phyloP scores from a whole-genome alignment of 2,113 vertebrate species.

The Aythya baeri region DNA sequence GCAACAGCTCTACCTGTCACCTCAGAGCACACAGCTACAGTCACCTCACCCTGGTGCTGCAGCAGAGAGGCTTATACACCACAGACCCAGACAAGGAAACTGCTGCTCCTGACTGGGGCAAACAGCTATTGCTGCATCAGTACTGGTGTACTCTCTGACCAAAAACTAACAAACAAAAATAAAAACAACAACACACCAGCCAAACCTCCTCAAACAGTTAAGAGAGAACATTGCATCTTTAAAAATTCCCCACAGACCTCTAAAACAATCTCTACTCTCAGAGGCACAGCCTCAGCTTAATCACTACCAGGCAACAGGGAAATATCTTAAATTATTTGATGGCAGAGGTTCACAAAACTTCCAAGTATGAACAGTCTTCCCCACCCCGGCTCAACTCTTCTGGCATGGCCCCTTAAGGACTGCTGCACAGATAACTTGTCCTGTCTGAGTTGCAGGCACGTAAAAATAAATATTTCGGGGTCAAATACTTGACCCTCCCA shows the following conservation, averaged over 20 bases:
- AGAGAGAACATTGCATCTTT: not conserved
- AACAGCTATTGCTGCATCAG: not conserved
- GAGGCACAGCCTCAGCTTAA: not conserved
- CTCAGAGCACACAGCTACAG: accelerated
- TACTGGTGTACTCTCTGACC: not conserved
- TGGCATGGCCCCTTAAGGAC: not conserved
- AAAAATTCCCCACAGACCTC: not conserved
- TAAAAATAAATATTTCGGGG: conserved; percentile 5
- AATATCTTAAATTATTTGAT: not conserved
- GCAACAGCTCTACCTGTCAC: not conserved
- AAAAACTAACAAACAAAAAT: not conserved
- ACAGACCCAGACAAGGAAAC: not conserved
- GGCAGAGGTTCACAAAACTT: not conserved
- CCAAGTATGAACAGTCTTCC: not conserved
- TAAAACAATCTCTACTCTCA: not conserved
- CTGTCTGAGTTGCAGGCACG: not conserved
- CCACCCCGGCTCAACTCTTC: not conserved
- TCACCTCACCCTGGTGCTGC: accelerated
- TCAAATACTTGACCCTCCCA: not conserved
- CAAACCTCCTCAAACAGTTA: not conserved
- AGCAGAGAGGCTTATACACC: not conserved
- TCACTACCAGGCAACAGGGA: not conserved
- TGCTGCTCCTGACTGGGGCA: not conserved
- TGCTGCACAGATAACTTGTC: not conserved
- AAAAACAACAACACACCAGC: not conserved